Base-by-base conservation (phyloP, 2,797 vertebrate genomes). In the Remorina albescens region DNA sequence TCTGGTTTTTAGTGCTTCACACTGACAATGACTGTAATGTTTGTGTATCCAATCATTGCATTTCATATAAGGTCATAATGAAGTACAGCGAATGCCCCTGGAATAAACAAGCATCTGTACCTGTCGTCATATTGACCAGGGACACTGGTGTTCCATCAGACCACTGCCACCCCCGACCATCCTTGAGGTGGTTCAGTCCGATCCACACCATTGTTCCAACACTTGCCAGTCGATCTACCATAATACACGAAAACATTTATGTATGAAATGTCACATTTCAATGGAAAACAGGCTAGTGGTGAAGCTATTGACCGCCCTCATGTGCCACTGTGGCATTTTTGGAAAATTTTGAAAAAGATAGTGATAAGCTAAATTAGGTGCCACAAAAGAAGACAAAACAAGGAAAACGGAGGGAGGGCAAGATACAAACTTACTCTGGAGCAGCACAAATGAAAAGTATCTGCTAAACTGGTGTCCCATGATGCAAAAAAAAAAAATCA, bases 81-180 rank as follows among this genome's bases (percentile, higher is more conserved):
- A 55, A 54, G 8, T 23, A 49, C n/a, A n/a, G 39, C 25, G 15
- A 26, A 18, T 47, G 7, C 12, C 11, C 4, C 7, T 21, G 16
- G 2, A 60, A 2, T 5, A 42, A 67, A 55, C 4, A 56, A 39
- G 56, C 47, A 58, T 57, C 32, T 61, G 30, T 72, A 95, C 94
- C 93, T 93, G 88, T 80, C 12, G 86, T 95, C 92, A 96, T 97
- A 90, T 96, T 96, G 67, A 98, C 92, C 82, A 99, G 89, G 11
- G 56, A 81, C 0, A 99, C 87, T 0, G 97, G 94, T 1, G 94
- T 91, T 74, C 96, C 95, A 46, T 99, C 97, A 5, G 97, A 96
- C 97, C 98, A 99, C 90, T 96, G 95, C 97, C 97, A 99, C 28
- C 97, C 98, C 62, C 82, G 73, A 0, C 89, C 78, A 36, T 95